Base-by-base conservation (phyloP, 2,797 vertebrate genomes). In the Sebastes hubbsi region DNA sequence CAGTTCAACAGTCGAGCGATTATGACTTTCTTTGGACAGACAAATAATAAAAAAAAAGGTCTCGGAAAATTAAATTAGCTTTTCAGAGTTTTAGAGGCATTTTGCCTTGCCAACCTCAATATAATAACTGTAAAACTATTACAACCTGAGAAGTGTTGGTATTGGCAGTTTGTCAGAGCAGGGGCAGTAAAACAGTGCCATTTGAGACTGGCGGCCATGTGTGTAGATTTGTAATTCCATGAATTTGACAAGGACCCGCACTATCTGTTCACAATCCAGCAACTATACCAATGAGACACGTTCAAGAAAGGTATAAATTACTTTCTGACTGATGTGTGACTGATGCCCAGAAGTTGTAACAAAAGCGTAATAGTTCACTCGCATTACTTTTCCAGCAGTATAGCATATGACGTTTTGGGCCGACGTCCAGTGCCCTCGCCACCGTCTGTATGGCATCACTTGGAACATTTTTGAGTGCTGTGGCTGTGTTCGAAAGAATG, bases 41-140 rank as follows among this genome's bases (percentile, higher is more conserved):
- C 85, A 85, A 81, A 91, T 78, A 79, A 46, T 42, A 42, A 46
- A 46, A 83, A 24, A 91, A 87, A 87, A 82, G 77, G 42, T 76
- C 71, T 82, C 84, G 89, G 90, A 94, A 95, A 95, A 93, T 94
- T 85, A 78, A 94, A 95, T 94, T 83, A 85, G 86, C 52, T 89
- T 93, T 94, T 94, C 78, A 78, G 86, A 78, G 82, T 87, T 93
- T 88, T 85, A 81, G 64, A 74, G 80, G 78, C 82, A 72, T 71
- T 87, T 68, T 49, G 68, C 80, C 34, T 84, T 88, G 93, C 95
- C 94, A 96, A 90, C 82, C 85, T 84, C 92, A 93, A 92, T 94
- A 93, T 94, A 95, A 95, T 94, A 94, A 94, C 92, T 84, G 88
- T 94, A 94, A 94, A 94, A 94, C 88, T 94, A 90, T 93, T 94